Conservation (phyloP, 2,888 invertebrate genomes). For the Lepidocyrtinus sp. region DNA sequence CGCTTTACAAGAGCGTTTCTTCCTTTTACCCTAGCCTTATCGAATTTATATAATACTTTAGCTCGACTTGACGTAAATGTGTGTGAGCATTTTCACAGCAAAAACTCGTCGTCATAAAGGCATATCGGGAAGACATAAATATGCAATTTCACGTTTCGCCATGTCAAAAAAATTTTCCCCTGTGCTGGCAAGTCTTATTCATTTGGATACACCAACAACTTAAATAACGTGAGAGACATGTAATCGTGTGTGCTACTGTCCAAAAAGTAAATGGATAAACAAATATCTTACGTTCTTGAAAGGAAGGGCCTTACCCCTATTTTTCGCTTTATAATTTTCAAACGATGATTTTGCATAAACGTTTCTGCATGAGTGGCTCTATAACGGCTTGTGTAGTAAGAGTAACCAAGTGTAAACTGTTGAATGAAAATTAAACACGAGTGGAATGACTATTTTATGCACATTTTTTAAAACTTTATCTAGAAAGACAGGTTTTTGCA, state of each 20-base stretch:
- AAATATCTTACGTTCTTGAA: constrained; percentile 1
- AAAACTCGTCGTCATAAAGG: constrained; percentile 26
- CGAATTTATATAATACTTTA: neutral
- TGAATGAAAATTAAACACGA: neutral
- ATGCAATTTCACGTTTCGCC: constrained; percentile 50
- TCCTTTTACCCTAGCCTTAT: neutral
- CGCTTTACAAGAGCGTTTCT: neutral
- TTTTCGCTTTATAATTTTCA: neutral
- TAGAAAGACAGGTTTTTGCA: constrained; percentile 10
- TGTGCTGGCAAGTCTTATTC: neutral
- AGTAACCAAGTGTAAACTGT: neutral
- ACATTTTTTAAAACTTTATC: neutral
- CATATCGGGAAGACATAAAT: constrained; percentile 50
- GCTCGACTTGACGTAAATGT: no score
- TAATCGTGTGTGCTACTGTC: no score
- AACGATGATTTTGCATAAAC: neutral
- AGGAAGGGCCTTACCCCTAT: neutral
- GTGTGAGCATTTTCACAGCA: constrained; percentile 5
- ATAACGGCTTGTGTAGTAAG: neutral
- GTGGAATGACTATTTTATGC: neutral
- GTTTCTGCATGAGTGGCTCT: neutral
- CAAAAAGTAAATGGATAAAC: no score
- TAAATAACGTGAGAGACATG: neutral
- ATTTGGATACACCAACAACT: neutral
- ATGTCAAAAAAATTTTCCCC: constrained; percentile 27